These are phyloP conservation scores for Sphinx pinastri DNA, from an alignment of 2,888 invertebrate species.

Conservation along the genomic window DNA sequence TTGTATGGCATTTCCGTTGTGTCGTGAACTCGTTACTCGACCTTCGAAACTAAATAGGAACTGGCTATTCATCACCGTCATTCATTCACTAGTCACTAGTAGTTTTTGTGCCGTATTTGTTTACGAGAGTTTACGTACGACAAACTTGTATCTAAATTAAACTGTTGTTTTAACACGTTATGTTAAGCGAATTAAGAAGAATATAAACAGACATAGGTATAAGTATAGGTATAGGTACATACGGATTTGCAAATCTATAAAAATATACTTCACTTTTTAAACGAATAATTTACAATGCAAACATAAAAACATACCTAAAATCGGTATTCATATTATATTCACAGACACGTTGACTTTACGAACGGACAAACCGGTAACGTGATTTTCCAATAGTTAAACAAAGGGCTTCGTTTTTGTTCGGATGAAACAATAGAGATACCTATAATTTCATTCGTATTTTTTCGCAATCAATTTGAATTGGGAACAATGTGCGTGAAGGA, in stretches of 20 bases:
- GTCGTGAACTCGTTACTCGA: conserved; percentile 12
- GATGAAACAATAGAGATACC: conserved; percentile 1
- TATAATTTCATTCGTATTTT: conserved; percentile 10
- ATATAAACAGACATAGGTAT: too few relatives aligned
- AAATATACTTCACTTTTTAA: too few relatives aligned
- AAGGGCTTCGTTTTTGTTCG: conserved; percentile 16
- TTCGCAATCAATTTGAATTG: conserved; percentile 22
- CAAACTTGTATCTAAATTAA: not conserved
- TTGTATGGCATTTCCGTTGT: conserved; percentile 18
- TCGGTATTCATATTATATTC: not conserved
- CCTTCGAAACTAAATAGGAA: conserved; percentile 23
- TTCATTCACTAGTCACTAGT: conserved; percentile 14
- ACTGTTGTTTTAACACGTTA: too few relatives aligned
- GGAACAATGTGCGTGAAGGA: conserved; percentile 9
- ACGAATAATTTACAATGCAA: too few relatives aligned
- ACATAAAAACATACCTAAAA: not conserved
- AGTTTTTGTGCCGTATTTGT: conserved; percentile 13
- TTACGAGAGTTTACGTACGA: not conserved
- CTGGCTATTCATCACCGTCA: conserved; percentile 20
- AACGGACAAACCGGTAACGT: not conserved
- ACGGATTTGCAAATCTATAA: too few relatives aligned
- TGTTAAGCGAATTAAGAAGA: too few relatives aligned
- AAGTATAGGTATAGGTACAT: too few relatives aligned
- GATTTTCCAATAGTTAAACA: conserved; percentile 19
- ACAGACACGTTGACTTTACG: conserved; percentile 1